Base-by-base conservation (phyloP, 2,888 invertebrate genomes). In the Helleia helle region DNA sequence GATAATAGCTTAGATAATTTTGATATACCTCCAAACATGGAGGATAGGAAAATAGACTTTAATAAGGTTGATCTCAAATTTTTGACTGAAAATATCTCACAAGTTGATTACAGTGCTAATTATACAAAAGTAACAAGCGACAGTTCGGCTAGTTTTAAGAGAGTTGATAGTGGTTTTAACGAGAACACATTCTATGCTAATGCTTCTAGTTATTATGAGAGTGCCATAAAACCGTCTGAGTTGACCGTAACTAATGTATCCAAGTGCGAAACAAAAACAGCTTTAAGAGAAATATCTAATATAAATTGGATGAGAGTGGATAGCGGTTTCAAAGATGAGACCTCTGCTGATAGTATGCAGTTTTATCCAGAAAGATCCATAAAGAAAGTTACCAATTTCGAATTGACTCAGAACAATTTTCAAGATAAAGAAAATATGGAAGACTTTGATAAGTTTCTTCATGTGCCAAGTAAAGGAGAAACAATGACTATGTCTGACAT, bases 151-250 rank as follows among this genome's bases (percentile, higher is more conserved):
- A 77, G 71, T 47, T 74, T 79, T 57, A 83, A 77, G 55, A 68
- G 69, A 60, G 55, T 76, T 9, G 80, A 81, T 43, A 85, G 84
- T 48, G 85, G 84, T 6, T 83, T 74, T 44, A 79, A 76, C 43
- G 85, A 85, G 42, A 74, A 79, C 36, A 80, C 79, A 3, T 80
- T 77, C 43, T 80, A 71, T 54, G 60, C 62, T 4, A 77, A 76
- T 49, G 74, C 73, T 27, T 80, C 80, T 53, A 81, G 83, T 65
- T 81, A 81, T 49, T 83, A 83, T 42, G 80, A 81, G 58, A 79
- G 83, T 71, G 79, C 81, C 69, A 83, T 83, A 74, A 81, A 80
- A 59, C 80, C 80, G 24, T 81, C 81, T n/a, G 83, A 81, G 55
- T 51, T 83, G 48, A 83, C 81, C 14, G 68, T 80, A 30, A 76